Conservation (phyloP, 2,888 invertebrate genomes). For the Lutraria lutraria region DNA sequence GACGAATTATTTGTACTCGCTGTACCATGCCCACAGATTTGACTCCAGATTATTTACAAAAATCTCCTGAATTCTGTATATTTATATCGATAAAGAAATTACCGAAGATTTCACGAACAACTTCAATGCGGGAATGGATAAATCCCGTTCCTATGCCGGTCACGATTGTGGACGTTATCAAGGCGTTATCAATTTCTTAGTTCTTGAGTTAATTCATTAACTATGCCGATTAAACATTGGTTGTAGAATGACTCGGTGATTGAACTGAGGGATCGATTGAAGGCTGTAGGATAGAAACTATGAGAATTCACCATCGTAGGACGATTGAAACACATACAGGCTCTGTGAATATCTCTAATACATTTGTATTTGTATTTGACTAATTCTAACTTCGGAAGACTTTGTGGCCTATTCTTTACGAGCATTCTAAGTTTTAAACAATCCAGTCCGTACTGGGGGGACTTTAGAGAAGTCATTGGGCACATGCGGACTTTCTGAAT, state of each 20-base stretch:
- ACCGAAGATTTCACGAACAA: slow-evolving; percentile 8
- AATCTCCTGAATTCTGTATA: slow-evolving; percentile 6
- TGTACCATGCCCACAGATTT: slow-evolving; percentile 12
- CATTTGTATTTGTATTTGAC: too few relatives aligned
- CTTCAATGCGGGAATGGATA: slow-evolving; percentile 23
- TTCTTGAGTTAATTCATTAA: slow-evolving; percentile 68
- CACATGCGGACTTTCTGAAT: neutral
- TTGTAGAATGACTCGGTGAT: slow-evolving; percentile 48
- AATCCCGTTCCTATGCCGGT: slow-evolving; percentile 38
- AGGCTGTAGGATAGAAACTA: slow-evolving; percentile 12
- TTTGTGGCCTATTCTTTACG: neutral
- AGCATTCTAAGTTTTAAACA: neutral
- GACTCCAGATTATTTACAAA: neutral
- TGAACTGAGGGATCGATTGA: slow-evolving; percentile 42
- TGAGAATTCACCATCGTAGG: neutral
- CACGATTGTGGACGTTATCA: slow-evolving; percentile 63
- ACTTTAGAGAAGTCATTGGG: neutral
- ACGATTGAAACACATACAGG: neutral
- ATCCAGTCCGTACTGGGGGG: neutral
- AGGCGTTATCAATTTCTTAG: slow-evolving; percentile 65
- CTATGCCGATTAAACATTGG: slow-evolving; percentile 65
- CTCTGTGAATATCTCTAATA: neutral
- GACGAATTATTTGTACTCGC: neutral
- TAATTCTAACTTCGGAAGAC: neutral
- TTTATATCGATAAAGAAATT: slow-evolving; percentile 8